Percentiles rank a stretch among this genome's conserved stretches.
phyloP scores from a whole-genome alignment of 1,140 invertebrate genomes.

The Caligus rogercresseyi region DNA sequence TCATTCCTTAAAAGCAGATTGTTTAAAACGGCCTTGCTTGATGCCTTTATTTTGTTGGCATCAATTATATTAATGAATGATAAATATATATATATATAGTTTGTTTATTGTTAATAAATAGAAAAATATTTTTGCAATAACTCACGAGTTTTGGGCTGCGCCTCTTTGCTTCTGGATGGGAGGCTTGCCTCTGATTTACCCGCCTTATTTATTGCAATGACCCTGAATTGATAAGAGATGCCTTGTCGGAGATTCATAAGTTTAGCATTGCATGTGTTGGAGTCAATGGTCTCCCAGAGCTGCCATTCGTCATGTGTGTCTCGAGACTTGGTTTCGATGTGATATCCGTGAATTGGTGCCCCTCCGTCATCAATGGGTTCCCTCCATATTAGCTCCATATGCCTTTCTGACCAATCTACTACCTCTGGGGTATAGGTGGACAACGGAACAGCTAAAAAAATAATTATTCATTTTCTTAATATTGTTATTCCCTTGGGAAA shows the following conservation, averaged over 20 bases:
- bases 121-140: conserved; percentile 21
- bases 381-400: conserved; percentile 69
- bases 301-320: conserved; percentile 64
- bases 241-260: conserved; percentile 71
- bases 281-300: conserved; percentile 61
- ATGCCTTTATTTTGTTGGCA: no score
- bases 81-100: no score
- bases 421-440: conserved; percentile 71
- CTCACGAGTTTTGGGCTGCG: conserved; percentile 75
- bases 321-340: conserved; percentile 89
- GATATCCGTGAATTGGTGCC: conserved; percentile 75
- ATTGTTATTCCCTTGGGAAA: no score
- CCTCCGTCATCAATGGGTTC: conserved; percentile 56
- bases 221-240: conserved; percentile 88
- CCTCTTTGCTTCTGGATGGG: conserved; percentile 64
- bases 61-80: no score
- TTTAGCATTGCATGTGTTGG: conserved; percentile 37
- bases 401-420: conserved; percentile 74
- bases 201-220: conserved; percentile 88
- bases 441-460: conserved; percentile 53
- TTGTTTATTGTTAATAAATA: no score
- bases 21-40: no score
- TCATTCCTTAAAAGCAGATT: no score
- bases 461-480: not conserved
- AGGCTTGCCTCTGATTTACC: conserved; percentile 85